Percentiles rank a stretch among this genome's conserved stretches.
Evolutionary conservation across 1,140 invertebrate species (phyloP).

Genomic region (Conopomorpha cramerella): DNA sequence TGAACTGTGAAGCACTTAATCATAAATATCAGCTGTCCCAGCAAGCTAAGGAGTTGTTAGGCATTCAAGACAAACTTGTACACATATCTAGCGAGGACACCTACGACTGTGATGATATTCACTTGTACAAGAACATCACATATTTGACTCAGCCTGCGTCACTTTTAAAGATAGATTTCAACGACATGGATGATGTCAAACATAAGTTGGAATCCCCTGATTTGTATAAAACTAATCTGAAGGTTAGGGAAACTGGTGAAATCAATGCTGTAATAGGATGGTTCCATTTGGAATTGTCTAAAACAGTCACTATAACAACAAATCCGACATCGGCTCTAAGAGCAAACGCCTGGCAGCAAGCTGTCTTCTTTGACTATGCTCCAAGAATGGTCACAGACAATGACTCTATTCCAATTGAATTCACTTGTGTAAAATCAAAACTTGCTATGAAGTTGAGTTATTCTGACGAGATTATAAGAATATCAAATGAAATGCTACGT

Average conservation of each 20-base stretch:
- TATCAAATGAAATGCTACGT: constrained; percentile 48
- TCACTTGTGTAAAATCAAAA: constrained; percentile 45
- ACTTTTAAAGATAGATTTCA: constrained; percentile 70
- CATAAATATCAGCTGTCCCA: constrained; percentile 41
- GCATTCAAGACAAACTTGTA: constrained; percentile 33
- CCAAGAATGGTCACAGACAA: constrained; percentile 27
- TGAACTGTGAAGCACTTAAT: constrained; percentile 51
- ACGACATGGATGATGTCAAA: constrained; percentile 59
- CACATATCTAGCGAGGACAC: constrained; percentile 38
- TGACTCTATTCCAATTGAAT: constrained; percentile 37
- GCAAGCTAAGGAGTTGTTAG: constrained; percentile 33
- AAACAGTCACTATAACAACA: constrained; percentile 63
- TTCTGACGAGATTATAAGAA: constrained; percentile 27
- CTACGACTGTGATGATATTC: constrained; percentile 74
- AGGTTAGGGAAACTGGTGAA: constrained; percentile 48
- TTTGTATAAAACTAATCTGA: constrained; percentile 29
- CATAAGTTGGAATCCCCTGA: constrained; percentile 39
- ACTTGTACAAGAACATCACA: constrained; percentile 58
- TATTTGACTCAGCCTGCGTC: constrained; percentile 64
- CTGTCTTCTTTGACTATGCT: constrained; percentile 64
- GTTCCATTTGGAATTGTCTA: constrained; percentile 76
- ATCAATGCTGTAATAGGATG: constrained; percentile 70
- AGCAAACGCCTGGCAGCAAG: constrained; percentile 77
- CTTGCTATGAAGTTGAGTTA: constrained; percentile 18
- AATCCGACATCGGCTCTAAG: constrained; percentile 50